Evolutionary conservation across 2,797 vertebrate genomes (phyloP), one percentile per base, ranked within the genome.

Genomic region (Apodemus agrarius): DNA sequence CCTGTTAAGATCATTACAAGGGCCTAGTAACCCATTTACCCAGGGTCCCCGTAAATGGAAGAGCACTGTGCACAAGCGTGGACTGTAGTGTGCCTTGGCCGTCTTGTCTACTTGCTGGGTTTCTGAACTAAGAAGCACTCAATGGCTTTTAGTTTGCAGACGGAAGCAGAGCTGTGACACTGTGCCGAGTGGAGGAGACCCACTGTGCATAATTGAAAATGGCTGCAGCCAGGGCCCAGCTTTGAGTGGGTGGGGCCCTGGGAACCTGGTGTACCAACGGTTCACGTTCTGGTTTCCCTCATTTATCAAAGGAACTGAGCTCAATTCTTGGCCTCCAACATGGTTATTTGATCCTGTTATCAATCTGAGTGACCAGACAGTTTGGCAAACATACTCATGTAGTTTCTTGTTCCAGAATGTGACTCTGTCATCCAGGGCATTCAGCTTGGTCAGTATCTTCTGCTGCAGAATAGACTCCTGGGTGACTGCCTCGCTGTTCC

Each of bases 401-500:
- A 99, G 93, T 96, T 98, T 99, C 96, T 97, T 98, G 52, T 97
- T 99, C 99, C 98, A 99, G 92, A 98, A 97, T 72, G 93, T 96
- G 95, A 99, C 85, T 97, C 99, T 98, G 97, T 99, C 97, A 96
- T 97, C 98, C 92, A 99, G 96, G 6, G 98, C 97, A 79, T 98
- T 98, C 91, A 99, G 97, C 98, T 99, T 99, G 79, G 69, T 14
- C 57, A 97, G 79, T 54, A 99, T 98, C 98, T 98, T 98, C 69
- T 98, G 94, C 95, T 99, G 98, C 93, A 97, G 84, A n/a, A 29
- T 93, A 29, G 94, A 90, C 80, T 99, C 98, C 40, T 59, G 93
- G 67, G 37, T 61, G 72, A 52, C 22, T 34, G 97, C 97, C 90
- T 96, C 88, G 87, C 65, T 69, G 65, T 87, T 90, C 82, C 76